These are phyloP conservation scores for Megalops atlanticus DNA, from an alignment of 2,113 vertebrate species.

Conservation along the genomic window DNA sequence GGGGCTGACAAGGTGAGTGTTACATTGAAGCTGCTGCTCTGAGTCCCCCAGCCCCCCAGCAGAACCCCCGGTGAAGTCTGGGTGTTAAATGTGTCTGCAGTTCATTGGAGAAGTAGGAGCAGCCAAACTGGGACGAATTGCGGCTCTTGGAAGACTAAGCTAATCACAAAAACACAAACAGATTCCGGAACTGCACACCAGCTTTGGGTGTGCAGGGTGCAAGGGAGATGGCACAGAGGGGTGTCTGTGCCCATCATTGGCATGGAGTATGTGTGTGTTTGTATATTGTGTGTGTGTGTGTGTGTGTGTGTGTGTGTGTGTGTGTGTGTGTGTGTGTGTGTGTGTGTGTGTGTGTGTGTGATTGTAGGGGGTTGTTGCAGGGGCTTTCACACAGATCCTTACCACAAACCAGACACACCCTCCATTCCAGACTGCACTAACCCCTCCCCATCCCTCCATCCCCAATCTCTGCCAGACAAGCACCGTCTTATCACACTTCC, in stretches of 20 bases:
- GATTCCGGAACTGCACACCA: neutral
- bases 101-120: neutral
- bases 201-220: neutral
- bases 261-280: neutral
- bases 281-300: no score
- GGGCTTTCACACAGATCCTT: no score
- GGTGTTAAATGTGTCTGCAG: neutral
- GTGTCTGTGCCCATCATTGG: neutral
- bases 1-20: constrained; percentile 26
- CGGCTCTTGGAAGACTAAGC: neutral
- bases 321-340: no score
- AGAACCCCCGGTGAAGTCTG: neutral
- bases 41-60: neutral
- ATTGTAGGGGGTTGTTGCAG: no score
- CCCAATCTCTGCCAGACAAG: no score
- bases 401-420: neutral
- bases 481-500: no score
- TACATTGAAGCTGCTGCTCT: neutral
- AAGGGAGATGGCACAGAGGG: neutral
- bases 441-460: no score
- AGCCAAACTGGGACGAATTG: neutral
- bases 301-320: neutral
- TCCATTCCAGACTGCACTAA: neutral
- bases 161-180: neutral
- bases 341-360: no score